Base-by-base conservation (phyloP, 2,797 vertebrate genomes). In the Streptopelia turtur region DNA sequence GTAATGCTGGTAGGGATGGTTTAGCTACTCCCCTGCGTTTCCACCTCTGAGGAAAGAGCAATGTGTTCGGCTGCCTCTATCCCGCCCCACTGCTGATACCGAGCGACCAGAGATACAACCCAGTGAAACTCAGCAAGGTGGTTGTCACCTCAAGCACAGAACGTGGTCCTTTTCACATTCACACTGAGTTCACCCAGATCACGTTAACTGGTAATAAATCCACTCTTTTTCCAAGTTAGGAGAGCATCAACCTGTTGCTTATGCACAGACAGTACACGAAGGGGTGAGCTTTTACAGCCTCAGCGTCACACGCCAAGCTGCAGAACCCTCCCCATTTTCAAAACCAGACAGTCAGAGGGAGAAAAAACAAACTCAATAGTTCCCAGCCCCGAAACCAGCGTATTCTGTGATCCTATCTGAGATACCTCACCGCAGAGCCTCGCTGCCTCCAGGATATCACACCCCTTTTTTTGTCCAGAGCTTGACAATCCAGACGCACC, bases 201-300 rank as follows among this genome's bases (percentile, higher is more conserved):
- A 13, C 0, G 6, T 15, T 5, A 18, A 18, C 11, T 0, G 30
- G 16, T 1, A 6, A 37, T 0, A 22, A 1, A 10, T 6, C 22
- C 0, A 3, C 35, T 65, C 76, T 71, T 59, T 20, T 22, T 7
- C 35, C 45, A 13, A 13, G 39, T 3, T 2, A 37, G 8, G 15
- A 12, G 22, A 47, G 4, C 68, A 27, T 6, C 64, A 47, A 61
- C 74, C 37, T 22, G 30, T 16, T 27, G 83, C 74, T 57, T 0
- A 7, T 47, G 39, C n/a, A 3, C 25, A 16, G 27, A 27, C 6
- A n/a, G 21, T 2, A 0, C 13, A 2, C 1, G 7, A 6, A n/a
- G 41, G 12, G 24, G 24, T 3, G 22, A 61, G 41, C 11, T 45
- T 14, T 50, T 5, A 41, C 33, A 47, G 37, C 53, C 45, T 4